phyloP scores from a whole-genome alignment of 1,140 invertebrate species.

The Papilio polytes region DNA sequence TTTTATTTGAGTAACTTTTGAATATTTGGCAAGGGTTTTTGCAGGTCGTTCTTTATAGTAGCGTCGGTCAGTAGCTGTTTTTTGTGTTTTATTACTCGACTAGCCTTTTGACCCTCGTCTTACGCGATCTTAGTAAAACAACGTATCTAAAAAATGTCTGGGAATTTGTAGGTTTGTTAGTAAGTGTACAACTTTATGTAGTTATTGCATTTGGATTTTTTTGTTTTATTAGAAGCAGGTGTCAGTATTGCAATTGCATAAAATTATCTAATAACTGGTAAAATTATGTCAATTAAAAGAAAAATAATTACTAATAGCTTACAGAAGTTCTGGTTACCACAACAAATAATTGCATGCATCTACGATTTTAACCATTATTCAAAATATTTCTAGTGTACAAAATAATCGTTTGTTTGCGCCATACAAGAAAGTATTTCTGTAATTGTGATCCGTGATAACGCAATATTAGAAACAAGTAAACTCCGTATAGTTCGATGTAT shows the following conservation, averaged over 20 bases:
- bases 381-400: background rate
- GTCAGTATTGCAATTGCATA: too few species aligned
- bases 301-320: too few species aligned
- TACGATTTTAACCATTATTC: background rate
- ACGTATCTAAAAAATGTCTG: background rate
- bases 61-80: conserved; percentile 53
- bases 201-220: too few species aligned
- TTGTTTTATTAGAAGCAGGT: too few species aligned
- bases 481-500: background rate
- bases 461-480: background rate
- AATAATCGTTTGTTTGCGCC: too few species aligned
- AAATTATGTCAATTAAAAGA: too few species aligned
- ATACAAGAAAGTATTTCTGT: background rate
- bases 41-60: conserved; percentile 70
- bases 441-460: background rate
- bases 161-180: background rate
- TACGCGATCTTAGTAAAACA: background rate
- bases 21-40: conserved; percentile 57
- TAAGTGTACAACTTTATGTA: too few species aligned
- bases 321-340: too few species aligned
- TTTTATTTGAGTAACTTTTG: conserved; percentile 29
- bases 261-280: too few species aligned
- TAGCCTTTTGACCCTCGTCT: conserved; percentile 26
- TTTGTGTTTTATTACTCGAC: conserved; percentile 47
- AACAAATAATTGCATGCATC: too few species aligned